phyloP scores from a whole-genome alignment of 2,113 vertebrate species.

The Phalacrocorax carbo region DNA sequence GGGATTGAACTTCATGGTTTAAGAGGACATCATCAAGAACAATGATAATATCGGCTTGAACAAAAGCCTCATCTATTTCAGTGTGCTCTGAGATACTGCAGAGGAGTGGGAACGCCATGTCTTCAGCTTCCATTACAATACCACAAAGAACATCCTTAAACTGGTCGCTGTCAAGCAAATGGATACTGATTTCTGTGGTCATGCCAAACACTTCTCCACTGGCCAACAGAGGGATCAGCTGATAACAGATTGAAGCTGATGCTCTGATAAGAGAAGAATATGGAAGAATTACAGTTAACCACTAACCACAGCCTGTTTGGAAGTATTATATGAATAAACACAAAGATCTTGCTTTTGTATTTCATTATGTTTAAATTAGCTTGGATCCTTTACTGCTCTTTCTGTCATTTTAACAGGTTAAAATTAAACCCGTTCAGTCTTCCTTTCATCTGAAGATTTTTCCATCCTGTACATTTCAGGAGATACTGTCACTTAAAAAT shows the following conservation, averaged over 20 bases:
- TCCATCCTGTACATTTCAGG: not conserved
- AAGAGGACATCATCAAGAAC: constrained; percentile 80
- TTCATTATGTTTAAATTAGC: not conserved
- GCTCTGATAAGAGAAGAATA: constrained; percentile 74
- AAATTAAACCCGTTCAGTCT: not conserved
- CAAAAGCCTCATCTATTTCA: constrained; percentile 76
- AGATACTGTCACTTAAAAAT: not conserved
- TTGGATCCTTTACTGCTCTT: not conserved
- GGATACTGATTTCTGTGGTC: constrained; percentile 76
- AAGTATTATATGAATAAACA: not conserved
- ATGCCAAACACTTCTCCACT: constrained; percentile 79
- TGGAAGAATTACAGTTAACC: not conserved
- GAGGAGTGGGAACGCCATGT: constrained; percentile 78
- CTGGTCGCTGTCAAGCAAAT: constrained; percentile 76
- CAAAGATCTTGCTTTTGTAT: not conserved
- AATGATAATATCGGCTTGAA: constrained; percentile 79
- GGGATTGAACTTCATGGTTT: not conserved
- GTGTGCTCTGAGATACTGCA: constrained; percentile 76
- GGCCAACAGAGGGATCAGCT: constrained; percentile 81
- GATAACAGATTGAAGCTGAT: constrained; percentile 70
- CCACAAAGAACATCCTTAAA: constrained; percentile 51
- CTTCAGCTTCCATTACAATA: constrained; percentile 74
- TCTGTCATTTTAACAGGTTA: not conserved
- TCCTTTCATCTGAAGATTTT: not conserved
- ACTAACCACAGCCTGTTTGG: not conserved